Percentiles rank a stretch among this genome's conserved stretches.
Conservation (phyloP, 2,797 vertebrate genomes). For the Borostomias antarcticus region DNA sequence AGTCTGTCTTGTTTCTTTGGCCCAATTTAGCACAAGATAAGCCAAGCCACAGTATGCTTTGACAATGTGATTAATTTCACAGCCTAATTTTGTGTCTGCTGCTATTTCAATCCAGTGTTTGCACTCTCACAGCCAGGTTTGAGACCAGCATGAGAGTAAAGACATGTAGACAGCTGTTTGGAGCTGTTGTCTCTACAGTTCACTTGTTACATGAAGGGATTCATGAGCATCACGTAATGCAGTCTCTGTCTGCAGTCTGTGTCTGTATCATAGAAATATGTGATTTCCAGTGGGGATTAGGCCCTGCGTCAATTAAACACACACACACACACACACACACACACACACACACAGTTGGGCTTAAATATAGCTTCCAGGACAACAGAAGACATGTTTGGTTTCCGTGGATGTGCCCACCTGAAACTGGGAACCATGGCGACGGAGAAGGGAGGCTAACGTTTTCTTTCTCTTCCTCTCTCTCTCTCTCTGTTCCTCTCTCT, state of each 20-base stretch:
- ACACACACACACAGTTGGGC: too few species aligned
- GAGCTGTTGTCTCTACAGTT: too few species aligned
- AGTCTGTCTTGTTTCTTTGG: neutral
- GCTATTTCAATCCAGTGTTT: conserved; percentile 15
- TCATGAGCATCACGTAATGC: conserved; percentile 33
- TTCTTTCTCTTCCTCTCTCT: neutral
- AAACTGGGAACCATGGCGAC: conserved; percentile 3
- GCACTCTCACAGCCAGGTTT: conserved; percentile 33
- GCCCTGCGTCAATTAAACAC: neutral
- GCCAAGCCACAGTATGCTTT: neutral
- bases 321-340: neutral
- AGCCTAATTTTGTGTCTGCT: neutral
- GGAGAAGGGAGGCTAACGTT: neutral
- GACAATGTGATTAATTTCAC: neutral
- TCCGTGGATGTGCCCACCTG: too few species aligned
- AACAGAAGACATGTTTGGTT: too few species aligned
- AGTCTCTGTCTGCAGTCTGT: too few species aligned
- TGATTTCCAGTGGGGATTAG: neutral
- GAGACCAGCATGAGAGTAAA: too few species aligned
- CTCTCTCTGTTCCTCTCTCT: too few species aligned
- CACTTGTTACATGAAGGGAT: conserved; percentile 54
- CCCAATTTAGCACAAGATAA: neutral
- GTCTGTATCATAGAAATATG: conserved; percentile 11
- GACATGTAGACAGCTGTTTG: too few species aligned
- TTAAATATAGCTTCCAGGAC: neutral